Evolutionary conservation across 2,888 invertebrate species (phyloP).

Genomic region (Bembecia ichneumoniformis): DNA sequence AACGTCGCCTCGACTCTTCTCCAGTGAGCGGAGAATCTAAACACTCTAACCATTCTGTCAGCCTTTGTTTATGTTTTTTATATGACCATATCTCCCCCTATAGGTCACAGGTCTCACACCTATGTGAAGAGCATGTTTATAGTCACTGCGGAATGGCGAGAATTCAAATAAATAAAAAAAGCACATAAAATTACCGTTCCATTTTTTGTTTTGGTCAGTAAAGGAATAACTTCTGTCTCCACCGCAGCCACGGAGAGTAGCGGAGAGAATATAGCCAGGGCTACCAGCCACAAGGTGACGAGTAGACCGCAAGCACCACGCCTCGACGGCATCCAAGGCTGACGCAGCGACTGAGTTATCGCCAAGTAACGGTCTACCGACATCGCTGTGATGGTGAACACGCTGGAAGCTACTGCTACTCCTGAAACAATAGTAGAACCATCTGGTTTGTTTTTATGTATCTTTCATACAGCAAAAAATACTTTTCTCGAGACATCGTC

Average conservation of each 20-base stretch:
- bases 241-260: slow-evolving; percentile 69
- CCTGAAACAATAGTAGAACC: slow-evolving; percentile 46
- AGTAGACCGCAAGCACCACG: slow-evolving; percentile 77
- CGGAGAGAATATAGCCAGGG: slow-evolving; percentile 78
- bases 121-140: too few species aligned
- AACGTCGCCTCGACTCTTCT: too few species aligned
- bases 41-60: too few species aligned
- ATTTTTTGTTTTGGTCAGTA: slow-evolving; percentile 39
- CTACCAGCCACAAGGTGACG: slow-evolving; percentile 75
- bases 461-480: too few species aligned
- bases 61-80: too few species aligned
- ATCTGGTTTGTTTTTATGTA: too few species aligned
- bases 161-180: slow-evolving; percentile 3
- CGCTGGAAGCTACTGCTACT: slow-evolving; percentile 83
- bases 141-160: too few species aligned
- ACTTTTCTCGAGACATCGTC: too few species aligned
- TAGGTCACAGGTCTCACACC: too few species aligned
- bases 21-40: too few species aligned
- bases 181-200: slow-evolving; percentile 36
- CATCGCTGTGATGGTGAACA: slow-evolving; percentile 86
- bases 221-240: slow-evolving; percentile 48
- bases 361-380: slow-evolving; percentile 83
- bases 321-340: slow-evolving; percentile 79
- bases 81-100: too few species aligned
- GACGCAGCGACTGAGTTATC: slow-evolving; percentile 80